Evolutionary conservation across 1,140 invertebrate species (phyloP), one percentile per base, ranked within the genome.

Genomic region (Ceratitis capitata): DNA sequence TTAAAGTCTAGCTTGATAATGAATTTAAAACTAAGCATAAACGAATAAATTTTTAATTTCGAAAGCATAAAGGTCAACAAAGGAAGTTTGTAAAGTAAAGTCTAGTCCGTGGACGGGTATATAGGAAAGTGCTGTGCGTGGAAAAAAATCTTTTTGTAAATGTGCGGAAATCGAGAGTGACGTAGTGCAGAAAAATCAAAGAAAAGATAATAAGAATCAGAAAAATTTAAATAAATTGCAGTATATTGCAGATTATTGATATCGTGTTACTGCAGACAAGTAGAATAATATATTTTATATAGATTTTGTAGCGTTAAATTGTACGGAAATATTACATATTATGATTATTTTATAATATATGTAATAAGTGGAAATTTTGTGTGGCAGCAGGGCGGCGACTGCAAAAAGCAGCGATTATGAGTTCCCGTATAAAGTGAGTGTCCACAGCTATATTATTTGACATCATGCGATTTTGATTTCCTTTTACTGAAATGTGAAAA

Each of bases 371-470:
- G 39, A 78, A 45, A 45, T 23, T 26, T n/a, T 42, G 42, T 19
- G 35, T 26, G 69, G 69, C n/a, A 78, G 39, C 69, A 78, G 39
- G 69, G 69, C 69, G 69, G 69, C n/a, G 39, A 78, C 39, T 78
- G 19, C 69, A 45, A 69, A 16, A n/a, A 19, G 39, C 69, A 47
- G 9, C 69, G 32, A 45, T 19, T 78, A 78, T 78, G 69, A 78
- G 69, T 45, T 78, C 69, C 69, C 69, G 69, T 47, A 78, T 78
- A 1, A 78, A 78, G 69, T 78, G 69, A 78, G 69, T 78, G 69
- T 26, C 35, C 3, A 2, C 29, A 12, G 32, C 16, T 53, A 16
- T 56, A 56, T n/a, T n/a, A n/a, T n/a, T n/a, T n/a, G n/a, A n/a
- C n/a, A n/a, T n/a, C n/a, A n/a, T n/a, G n/a, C n/a, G n/a, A n/a